Conservation (phyloP, 2,797 vertebrate genomes). For the Acanthurus tractus region DNA sequence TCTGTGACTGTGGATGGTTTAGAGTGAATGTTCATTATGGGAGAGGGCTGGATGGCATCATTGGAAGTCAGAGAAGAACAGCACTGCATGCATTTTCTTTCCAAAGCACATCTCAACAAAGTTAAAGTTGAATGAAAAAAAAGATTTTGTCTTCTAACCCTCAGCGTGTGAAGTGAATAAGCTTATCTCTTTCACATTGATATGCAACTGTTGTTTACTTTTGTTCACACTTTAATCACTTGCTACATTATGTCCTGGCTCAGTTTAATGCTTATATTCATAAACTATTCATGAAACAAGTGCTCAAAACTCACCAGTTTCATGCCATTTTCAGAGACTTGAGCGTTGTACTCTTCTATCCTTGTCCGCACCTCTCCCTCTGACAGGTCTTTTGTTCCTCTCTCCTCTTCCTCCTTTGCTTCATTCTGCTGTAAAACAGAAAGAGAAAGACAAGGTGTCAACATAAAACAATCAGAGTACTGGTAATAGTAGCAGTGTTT, state of each 20-base stretch:
- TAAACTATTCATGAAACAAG: background rate
- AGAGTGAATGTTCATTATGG: too few relatives aligned
- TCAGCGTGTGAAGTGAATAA: too few relatives aligned
- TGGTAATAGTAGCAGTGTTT: background rate
- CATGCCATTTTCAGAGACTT: conserved; percentile 92
- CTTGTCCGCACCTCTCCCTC: conserved; percentile 89
- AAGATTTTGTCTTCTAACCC: too few relatives aligned
- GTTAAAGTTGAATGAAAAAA: too few relatives aligned
- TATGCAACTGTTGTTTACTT: background rate
- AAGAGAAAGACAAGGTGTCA: background rate
- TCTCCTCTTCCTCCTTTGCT: conserved; percentile 84
- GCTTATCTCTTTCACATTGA: background rate
- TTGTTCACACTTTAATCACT: background rate
- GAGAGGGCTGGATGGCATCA: too few relatives aligned
- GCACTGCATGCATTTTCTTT: too few relatives aligned
- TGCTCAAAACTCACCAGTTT: conserved; percentile 87
- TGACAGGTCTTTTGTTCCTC: conserved; percentile 78
- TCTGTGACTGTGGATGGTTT: too few relatives aligned
- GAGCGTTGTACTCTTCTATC: conserved; percentile 92
- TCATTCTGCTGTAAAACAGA: conserved; percentile 86
- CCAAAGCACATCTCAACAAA: background rate
- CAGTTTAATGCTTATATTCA: conserved; percentile 17
- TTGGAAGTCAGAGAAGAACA: too few relatives aligned
- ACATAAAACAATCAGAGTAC: background rate
- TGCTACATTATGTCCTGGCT: background rate